A percentile compares a stretch with the other conserved stretches of the same genome.
phyloP scores from a whole-genome alignment of 92 coral and sea anemone species.

The Pocillopora meandrina region DNA sequence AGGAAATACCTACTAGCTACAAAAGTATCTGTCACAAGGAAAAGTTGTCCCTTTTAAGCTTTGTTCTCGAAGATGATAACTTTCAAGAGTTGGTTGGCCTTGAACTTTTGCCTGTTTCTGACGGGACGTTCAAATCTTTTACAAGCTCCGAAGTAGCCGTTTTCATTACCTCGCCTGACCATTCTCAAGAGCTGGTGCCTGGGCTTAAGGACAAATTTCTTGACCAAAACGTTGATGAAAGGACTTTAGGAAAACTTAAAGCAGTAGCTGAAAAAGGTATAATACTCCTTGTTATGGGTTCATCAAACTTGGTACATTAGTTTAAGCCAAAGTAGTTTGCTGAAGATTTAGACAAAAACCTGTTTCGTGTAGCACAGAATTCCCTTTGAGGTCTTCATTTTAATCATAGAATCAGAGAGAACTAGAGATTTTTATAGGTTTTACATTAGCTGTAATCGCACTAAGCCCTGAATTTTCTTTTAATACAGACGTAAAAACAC shows the following conservation, averaged over 20 bases:
- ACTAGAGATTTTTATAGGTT: too few relatives aligned
- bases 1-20: conserved; percentile 29
- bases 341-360: too few relatives aligned
- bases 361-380: too few relatives aligned
- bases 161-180: conserved; percentile 60
- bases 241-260: conserved; percentile 20
- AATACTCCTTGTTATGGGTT: not conserved
- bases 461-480: too few relatives aligned
- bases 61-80: conserved; percentile 60
- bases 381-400: not conserved
- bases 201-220: conserved; percentile 61
- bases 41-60: conserved; percentile 68
- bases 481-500: too few relatives aligned
- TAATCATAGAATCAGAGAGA: not conserved
- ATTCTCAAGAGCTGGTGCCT: conserved; percentile 73
- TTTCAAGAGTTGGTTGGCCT: conserved; percentile 58
- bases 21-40: conserved; percentile 3
- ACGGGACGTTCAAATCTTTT: conserved; percentile 56
- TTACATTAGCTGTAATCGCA: too few relatives aligned
- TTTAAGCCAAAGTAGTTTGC: too few relatives aligned
- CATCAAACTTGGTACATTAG: too few relatives aligned
- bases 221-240: conserved; percentile 48
- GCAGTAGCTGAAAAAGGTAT: conserved; percentile 53
- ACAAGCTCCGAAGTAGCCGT: conserved; percentile 19
- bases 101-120: conserved; percentile 73